Conservation (phyloP, 1,140 invertebrate species). For the Drosophila sechellia region DNA sequence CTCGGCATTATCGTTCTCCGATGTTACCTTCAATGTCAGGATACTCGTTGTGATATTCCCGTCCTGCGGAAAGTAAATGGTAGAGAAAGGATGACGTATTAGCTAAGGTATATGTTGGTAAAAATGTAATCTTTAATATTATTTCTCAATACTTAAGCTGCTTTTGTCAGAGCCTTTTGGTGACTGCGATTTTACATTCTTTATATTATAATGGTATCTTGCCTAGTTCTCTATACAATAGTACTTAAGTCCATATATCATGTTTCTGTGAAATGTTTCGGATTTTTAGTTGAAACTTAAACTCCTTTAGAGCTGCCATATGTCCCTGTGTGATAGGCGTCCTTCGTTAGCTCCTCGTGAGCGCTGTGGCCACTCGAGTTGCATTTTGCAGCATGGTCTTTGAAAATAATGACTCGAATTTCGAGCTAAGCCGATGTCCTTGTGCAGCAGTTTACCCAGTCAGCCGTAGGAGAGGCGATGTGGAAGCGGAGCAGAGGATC, state of each 20-base stretch:
- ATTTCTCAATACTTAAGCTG: too few species aligned
- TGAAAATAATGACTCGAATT: conserved; percentile 57
- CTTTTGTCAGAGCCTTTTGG: too few species aligned
- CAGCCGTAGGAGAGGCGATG: not conserved
- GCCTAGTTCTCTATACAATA: too few species aligned
- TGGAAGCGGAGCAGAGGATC: not conserved
- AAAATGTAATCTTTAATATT: not conserved
- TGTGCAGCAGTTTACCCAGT: conserved; percentile 10
- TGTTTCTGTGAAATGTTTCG: not conserved
- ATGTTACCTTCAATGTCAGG: conserved; percentile 89
- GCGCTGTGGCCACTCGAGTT: conserved; percentile 12
- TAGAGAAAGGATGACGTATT: not conserved
- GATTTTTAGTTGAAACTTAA: not conserved
- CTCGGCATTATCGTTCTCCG: conserved; percentile 92
- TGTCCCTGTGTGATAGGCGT: not conserved
- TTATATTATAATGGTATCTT: not conserved
- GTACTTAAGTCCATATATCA: not conserved
- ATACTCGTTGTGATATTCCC: conserved; percentile 91
- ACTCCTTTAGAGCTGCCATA: not conserved
- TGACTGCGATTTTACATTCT: not conserved
- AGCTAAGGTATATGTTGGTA: not conserved
- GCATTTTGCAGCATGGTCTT: conserved; percentile 21
- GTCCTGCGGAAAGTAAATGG: conserved; percentile 74
- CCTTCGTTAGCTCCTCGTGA: conserved; percentile 1
- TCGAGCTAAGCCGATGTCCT: conserved; percentile 27